These are phyloP conservation scores for western clawed frog (Xenopus tropicalis) DNA, from an alignment of 2,113 vertebrate genomes.

Conservation along the genomic window DNA sequence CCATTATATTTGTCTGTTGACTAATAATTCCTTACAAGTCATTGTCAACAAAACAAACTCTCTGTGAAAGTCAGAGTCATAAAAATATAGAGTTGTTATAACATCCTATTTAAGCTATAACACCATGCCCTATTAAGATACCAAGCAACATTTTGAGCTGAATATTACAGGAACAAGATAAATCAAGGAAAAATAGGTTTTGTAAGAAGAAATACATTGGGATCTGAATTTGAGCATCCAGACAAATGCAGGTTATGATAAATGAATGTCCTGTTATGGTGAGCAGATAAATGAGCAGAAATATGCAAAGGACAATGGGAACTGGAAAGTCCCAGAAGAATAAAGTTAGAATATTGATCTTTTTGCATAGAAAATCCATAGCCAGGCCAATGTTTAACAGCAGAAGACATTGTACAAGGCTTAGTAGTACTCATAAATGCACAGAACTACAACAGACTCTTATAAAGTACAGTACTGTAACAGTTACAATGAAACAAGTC, in stretches of 20 bases:
- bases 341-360: constrained; percentile 33
- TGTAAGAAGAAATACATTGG: constrained; percentile 33
- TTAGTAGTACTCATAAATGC: no score
- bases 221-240: constrained; percentile 25
- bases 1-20: no score
- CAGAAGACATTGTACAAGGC: no score
- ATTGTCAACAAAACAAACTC: constrained; percentile 43
- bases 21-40: no score
- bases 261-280: constrained; percentile 35
- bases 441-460: no score
- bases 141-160: constrained; percentile 26
- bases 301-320: constrained; percentile 27
- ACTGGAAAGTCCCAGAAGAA: constrained; percentile 35
- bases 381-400: no score
- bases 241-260: constrained; percentile 15
- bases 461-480: no score
- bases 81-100: constrained; percentile 29
- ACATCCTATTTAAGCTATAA: constrained; percentile 27
- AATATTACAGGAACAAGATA: constrained; percentile 18
- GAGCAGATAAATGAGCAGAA: constrained; percentile 35
- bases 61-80: constrained; percentile 41
- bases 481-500: no score
- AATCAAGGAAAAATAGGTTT: constrained; percentile 19
- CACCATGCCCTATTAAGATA: constrained; percentile 35
- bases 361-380: constrained; percentile 1